These are phyloP conservation scores for Trochalopteron elliotii DNA, from an alignment of 2,113 vertebrate genomes.

Conservation along the genomic window DNA sequence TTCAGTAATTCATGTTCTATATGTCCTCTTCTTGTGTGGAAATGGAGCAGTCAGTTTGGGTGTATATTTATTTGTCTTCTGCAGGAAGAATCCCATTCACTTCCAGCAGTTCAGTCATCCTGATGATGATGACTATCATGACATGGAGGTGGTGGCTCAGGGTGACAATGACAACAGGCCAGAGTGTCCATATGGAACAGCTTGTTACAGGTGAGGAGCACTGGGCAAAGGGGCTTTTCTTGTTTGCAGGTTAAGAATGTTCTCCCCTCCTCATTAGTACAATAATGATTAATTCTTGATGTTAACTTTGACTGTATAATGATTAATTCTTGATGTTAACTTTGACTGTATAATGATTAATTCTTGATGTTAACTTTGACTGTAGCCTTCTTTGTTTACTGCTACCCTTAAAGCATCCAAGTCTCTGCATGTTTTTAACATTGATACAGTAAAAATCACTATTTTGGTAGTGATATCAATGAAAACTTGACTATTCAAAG, in stretches of 20 bases:
- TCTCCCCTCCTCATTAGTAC: not conserved
- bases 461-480: not conserved
- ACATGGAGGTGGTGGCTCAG: not conserved
- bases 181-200: slow-evolving; percentile 74
- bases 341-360: not conserved
- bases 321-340: too few relatives aligned
- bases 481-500: not conserved
- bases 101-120: slow-evolving; percentile 82
- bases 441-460: not conserved
- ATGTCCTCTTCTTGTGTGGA: not conserved
- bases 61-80: not conserved
- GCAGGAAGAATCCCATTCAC: slow-evolving; percentile 80
- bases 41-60: not conserved
- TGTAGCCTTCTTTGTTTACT: not conserved
- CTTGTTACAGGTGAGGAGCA: slow-evolving; percentile 76
- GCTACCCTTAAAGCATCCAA: not conserved
- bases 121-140: slow-evolving; percentile 70
- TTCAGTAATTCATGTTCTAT: not conserved
- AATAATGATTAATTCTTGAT: not conserved
- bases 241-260: not conserved
- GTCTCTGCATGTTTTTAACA: not conserved
- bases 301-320: not conserved
- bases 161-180: slow-evolving; percentile 43
- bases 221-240: not conserved
- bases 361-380: not conserved